Percentiles rank a stretch among this genome's conserved stretches.
These are phyloP conservation scores for Stichopus horrens DNA, from an alignment of 53 echinoderm and acorn worm species.

Conservation along the genomic window DNA sequence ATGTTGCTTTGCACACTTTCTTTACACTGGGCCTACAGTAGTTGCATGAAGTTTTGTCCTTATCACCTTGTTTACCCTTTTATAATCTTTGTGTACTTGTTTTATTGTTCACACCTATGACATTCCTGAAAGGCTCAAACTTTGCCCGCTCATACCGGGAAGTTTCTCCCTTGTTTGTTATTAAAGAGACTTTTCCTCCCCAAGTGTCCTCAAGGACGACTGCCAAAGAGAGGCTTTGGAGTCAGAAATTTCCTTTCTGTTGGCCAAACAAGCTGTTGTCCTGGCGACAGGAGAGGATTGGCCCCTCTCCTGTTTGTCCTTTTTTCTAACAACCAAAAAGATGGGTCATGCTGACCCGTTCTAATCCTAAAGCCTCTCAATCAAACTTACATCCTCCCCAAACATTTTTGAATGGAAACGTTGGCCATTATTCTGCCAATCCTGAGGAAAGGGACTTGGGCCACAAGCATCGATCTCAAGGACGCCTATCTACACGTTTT, in stretches of 20 bases:
- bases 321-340: neutral
- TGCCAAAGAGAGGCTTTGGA: neutral
- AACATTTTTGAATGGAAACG: conserved; percentile 1
- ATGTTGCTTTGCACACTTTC: too few species aligned
- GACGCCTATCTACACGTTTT: neutral
- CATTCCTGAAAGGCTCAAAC: too few species aligned
- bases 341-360: neutral
- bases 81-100: too few species aligned
- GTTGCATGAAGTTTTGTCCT: too few species aligned
- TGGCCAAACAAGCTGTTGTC: neutral
- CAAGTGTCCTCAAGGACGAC: too few species aligned
- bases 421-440: neutral
- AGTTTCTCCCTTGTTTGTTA: too few species aligned
- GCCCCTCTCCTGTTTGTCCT: neutral
- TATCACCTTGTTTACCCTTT: too few species aligned
- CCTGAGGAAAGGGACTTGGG: neutral
- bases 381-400: neutral
- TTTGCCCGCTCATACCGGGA: too few species aligned
- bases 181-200: too few species aligned
- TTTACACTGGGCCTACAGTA: too few species aligned
- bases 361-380: conserved; percentile 7
- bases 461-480: neutral
- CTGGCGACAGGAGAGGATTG: neutral
- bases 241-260: neutral
- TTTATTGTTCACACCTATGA: too few species aligned